Percentiles rank a stretch among this genome's conserved stretches.
Conservation (phyloP, 2,113 vertebrate species). For the Clupea harengus region DNA sequence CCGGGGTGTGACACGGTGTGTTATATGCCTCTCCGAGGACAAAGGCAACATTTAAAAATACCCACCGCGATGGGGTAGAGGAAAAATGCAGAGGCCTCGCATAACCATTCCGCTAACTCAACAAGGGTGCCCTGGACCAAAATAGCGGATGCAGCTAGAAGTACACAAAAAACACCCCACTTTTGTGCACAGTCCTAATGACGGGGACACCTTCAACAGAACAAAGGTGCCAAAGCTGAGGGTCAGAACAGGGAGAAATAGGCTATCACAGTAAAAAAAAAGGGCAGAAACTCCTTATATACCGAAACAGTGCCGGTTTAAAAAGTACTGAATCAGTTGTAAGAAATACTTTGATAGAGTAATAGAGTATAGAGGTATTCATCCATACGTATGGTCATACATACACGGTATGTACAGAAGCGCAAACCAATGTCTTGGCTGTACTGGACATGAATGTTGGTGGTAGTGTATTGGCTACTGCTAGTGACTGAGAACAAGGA, state of each 20-base stretch:
- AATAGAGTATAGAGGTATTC: not conserved
- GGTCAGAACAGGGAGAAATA: conserved; percentile 9
- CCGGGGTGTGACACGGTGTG: not conserved
- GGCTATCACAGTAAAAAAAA: not conserved
- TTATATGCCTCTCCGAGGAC: conserved; percentile 1
- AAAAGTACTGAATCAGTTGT: not conserved
- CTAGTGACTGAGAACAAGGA: conserved; percentile 2
- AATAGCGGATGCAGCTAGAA: not conserved
- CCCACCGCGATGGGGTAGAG: not conserved
- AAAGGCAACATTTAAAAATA: conserved; percentile 15
- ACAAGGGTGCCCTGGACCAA: conserved; percentile 10
- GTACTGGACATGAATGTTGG: not conserved
- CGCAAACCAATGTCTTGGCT: not conserved
- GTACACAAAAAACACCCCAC: conserved; percentile 4
- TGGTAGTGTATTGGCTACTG: not conserved
- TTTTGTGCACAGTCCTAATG: not conserved
- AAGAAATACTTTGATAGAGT: not conserved
- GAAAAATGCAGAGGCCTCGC: not conserved
- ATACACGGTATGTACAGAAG: not conserved
- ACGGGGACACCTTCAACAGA: not conserved
- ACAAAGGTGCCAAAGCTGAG: not conserved
- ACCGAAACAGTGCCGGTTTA: not conserved
- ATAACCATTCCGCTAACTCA: conserved; percentile 1
- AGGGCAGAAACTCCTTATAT: not conserved
- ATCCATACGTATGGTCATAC: not conserved